Percentiles rank a stretch among this genome's conserved stretches.
These are phyloP conservation scores for Sinonovacula constricta DNA, from an alignment of 1,140 invertebrate genomes.

Conservation along the genomic window DNA sequence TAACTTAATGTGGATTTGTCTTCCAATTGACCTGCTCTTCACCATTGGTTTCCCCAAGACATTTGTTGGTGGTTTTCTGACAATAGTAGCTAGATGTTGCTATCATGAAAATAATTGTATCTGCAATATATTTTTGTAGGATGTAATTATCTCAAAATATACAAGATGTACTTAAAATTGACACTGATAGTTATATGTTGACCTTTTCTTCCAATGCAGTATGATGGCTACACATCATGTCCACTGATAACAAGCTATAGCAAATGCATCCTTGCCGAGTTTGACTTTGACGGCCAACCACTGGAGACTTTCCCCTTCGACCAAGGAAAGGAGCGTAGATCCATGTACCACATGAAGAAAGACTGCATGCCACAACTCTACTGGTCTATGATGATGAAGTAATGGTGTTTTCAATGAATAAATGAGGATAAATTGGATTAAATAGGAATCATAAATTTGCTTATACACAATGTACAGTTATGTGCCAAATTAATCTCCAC, in stretches of 20 bases:
- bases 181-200: too few relatives aligned
- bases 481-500: neutral
- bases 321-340: slow-evolving; percentile 89
- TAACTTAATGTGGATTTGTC: too few relatives aligned
- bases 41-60: too few relatives aligned
- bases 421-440: too few relatives aligned
- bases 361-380: slow-evolving; percentile 93
- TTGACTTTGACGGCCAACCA: slow-evolving; percentile 92
- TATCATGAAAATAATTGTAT: too few relatives aligned
- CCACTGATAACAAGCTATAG: slow-evolving; percentile 92
- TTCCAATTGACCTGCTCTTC: too few relatives aligned
- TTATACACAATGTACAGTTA: neutral
- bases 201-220: slow-evolving; percentile 80
- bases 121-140: too few relatives aligned
- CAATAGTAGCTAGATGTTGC: too few relatives aligned
- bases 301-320: slow-evolving; percentile 96
- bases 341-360: slow-evolving; percentile 93
- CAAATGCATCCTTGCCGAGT: slow-evolving; percentile 95
- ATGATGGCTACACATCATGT: slow-evolving; percentile 98
- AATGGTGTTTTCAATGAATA: slow-evolving; percentile 63
- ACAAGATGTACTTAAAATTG: too few relatives aligned
- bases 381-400: slow-evolving; percentile 93
- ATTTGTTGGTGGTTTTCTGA: too few relatives aligned
- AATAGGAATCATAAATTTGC: slow-evolving; percentile 51
- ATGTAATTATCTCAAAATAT: too few relatives aligned